Evolutionary conservation across 2,797 vertebrate species (phyloP).

Genomic region (Sebastolobus alascanus): DNA sequence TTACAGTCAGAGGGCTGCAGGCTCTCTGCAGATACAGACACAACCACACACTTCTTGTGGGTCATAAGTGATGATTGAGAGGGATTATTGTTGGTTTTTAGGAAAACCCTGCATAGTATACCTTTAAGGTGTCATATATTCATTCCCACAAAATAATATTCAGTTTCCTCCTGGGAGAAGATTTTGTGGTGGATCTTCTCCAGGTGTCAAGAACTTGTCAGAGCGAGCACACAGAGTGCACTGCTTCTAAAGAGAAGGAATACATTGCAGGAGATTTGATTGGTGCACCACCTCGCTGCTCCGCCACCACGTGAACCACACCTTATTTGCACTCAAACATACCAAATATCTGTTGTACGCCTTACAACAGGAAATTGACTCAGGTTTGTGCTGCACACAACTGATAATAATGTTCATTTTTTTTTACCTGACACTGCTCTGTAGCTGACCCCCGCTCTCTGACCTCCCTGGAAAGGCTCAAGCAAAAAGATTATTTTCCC

Average conservation of each 20-base stretch:
- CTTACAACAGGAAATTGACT: constrained; percentile 16
- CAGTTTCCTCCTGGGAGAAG: constrained; percentile 9
- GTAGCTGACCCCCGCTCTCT: constrained; percentile 52
- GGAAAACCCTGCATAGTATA: neutral
- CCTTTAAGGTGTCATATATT: neutral
- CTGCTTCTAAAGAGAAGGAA: neutral
- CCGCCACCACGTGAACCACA: neutral
- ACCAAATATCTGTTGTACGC: neutral
- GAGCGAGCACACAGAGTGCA: neutral
- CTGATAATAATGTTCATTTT: constrained; percentile 19
- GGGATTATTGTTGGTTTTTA: neutral
- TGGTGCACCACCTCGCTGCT: neutral
- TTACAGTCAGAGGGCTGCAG: neutral
- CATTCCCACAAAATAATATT: neutral
- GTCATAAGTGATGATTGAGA: neutral
- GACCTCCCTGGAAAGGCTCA: constrained; percentile 55
- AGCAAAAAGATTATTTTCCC: constrained; percentile 61
- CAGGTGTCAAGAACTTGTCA: neutral
- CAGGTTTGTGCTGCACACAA: neutral
- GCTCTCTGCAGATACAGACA: neutral
- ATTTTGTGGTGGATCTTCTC: neutral
- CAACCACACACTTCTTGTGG: neutral
- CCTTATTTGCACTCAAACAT: neutral
- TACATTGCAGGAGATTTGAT: neutral
- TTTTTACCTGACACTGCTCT: constrained; percentile 47